Conservation (phyloP, 2,888 invertebrate genomes). For the Drosophila rubida region DNA sequence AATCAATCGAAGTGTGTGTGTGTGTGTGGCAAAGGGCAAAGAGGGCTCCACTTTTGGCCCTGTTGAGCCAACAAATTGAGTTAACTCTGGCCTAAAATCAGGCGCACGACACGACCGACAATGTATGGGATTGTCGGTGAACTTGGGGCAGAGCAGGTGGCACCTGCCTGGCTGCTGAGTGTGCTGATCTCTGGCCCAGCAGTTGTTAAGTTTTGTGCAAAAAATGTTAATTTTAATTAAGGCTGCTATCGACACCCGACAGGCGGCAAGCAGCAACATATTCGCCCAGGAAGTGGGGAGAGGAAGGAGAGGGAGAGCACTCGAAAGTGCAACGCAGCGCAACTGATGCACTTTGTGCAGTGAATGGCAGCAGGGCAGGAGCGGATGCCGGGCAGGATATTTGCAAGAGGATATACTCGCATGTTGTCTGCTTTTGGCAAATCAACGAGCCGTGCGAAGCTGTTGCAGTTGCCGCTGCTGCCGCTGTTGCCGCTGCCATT, state of each 20-base stretch:
- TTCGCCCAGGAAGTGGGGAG: constrained; percentile 41
- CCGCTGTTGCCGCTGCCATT: constrained; percentile 23
- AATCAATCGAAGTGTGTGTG: constrained; percentile 64
- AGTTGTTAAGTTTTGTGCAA: constrained; percentile 67
- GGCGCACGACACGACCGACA: constrained; percentile 44
- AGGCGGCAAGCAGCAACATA: constrained; percentile 44
- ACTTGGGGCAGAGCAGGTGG: background rate
- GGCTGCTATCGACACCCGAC: constrained; percentile 77
- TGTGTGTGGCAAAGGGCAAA: constrained; percentile 11
- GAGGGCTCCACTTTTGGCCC: constrained; percentile 20
- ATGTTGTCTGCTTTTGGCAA: constrained; percentile 69
- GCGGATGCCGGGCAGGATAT: constrained; percentile 2
- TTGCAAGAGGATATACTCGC: constrained; percentile 10
- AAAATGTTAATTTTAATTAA: constrained; percentile 81
- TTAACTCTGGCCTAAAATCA: constrained; percentile 79
- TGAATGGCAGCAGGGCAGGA: constrained; percentile 12
- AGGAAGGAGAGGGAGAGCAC: constrained; percentile 40
- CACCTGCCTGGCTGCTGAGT: constrained; percentile 19
- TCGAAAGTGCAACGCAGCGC: constrained; percentile 79
- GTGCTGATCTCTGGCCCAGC: constrained; percentile 31
- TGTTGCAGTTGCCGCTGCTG: constrained; percentile 11
- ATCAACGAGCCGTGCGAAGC: constrained; percentile 58
- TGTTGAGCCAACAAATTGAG: constrained; percentile 65
- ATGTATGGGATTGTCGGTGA: constrained; percentile 54
- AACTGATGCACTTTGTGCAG: constrained; percentile 76